Evolutionary conservation across 2,113 vertebrate species (phyloP).

Genomic region (Hippocampus barbouri): DNA sequence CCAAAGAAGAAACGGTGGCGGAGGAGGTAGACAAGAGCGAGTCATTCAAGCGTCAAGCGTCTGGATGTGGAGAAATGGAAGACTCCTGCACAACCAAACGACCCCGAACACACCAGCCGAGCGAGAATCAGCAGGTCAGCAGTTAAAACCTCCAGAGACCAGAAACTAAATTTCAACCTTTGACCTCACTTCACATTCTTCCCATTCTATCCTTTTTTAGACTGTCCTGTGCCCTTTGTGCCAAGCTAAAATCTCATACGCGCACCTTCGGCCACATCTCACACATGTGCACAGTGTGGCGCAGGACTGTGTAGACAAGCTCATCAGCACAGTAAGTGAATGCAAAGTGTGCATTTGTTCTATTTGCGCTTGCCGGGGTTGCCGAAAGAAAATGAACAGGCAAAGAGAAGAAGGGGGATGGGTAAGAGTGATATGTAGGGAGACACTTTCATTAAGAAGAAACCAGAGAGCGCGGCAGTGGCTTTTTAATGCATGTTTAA

Average conservation of each 20-base stretch:
- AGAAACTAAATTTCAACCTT: slow-evolving; percentile 1
- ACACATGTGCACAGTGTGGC: slow-evolving; percentile 96
- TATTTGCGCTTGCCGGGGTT: slow-evolving; percentile 43
- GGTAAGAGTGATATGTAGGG: slow-evolving; percentile 64
- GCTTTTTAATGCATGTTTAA: slow-evolving; percentile 74
- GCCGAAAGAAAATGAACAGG: slow-evolving; percentile 53
- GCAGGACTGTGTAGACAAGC: slow-evolving; percentile 95
- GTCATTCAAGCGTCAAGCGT: slow-evolving; percentile 75
- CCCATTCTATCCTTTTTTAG: slow-evolving; percentile 54
- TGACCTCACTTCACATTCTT: background rate
- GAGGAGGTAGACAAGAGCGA: slow-evolving; percentile 82
- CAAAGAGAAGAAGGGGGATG: slow-evolving; percentile 46
- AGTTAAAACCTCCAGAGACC: background rate
- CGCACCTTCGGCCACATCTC: slow-evolving; percentile 91
- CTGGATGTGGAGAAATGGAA: slow-evolving; percentile 75
- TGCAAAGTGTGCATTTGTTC: slow-evolving; percentile 52
- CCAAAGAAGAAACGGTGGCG: slow-evolving; percentile 71
- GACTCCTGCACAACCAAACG: slow-evolving; percentile 80
- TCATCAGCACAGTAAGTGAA: slow-evolving; percentile 88
- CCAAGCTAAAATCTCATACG: slow-evolving; percentile 89
- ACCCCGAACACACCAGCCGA: slow-evolving; percentile 83
- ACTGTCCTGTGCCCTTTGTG: slow-evolving; percentile 96
- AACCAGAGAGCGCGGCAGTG: slow-evolving; percentile 66
- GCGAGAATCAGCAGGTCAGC: slow-evolving; percentile 85
- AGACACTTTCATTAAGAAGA: slow-evolving; percentile 74